Evolutionary conservation across 2,797 vertebrate species (phyloP), one percentile per base, ranked within the genome.

Genomic region (Lophius americanus): DNA sequence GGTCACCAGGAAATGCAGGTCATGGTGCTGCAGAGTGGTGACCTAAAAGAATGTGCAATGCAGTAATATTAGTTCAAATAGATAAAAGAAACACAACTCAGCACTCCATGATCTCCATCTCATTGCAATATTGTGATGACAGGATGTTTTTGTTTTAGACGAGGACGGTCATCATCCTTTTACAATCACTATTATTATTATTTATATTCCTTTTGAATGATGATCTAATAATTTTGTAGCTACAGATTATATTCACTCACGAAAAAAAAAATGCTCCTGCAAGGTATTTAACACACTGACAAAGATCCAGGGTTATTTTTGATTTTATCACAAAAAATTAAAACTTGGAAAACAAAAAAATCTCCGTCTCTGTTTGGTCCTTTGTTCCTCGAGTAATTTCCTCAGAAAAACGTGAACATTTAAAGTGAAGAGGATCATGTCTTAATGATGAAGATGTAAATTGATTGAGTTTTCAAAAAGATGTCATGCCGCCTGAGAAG

Each of bases 321-420:
- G 79, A 83, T 91, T 91, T 90, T 92, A 78, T 81, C 84, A 87
- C 81, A 65, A 88, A 86, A 86, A 87, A 84, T 75, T 76, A 79
- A 90, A 89, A 51, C 23, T 81, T 76, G 39, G 81, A 85, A 81
- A 42, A 42, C 3, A 9, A 66, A 78, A 84, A 78, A 23, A 23
- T 23, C 78, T 54, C 42, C 47, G 64, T 79, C 60, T 87, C 61
- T 7, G 88, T 61, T 75, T 82, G 86, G 79, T 65, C 70, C 38
- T 82, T 76, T 66, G 52, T 57, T 46, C 48, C 71, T 57, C 3
- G 38, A 69, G 56, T 46, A 51, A 76, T 70, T 10, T 60, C 64
- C n/a, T 32, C 35, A 11, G 13, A 37, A n/a, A 49, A 4, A 23
- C 2, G 2, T 23, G 23, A 23, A 23, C 23, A 23, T 23, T 23